A percentile compares a stretch with the other conserved stretches of the same genome.
Conservation (phyloP, 2,797 vertebrate genomes). For the Mormyrus proboscirostris region DNA sequence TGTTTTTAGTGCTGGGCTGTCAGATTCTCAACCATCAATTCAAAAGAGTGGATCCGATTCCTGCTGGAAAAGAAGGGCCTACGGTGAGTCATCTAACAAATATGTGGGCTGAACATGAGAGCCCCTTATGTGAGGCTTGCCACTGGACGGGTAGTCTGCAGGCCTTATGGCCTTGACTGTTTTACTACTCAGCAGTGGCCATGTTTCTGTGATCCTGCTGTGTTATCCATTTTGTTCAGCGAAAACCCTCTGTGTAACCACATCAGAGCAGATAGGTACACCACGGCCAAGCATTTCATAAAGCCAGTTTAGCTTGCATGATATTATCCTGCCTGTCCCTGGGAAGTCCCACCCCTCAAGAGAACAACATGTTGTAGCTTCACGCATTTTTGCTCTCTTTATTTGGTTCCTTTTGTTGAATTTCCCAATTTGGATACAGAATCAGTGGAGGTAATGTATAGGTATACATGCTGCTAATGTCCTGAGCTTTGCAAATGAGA, state of each 20-base stretch:
- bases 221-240: background rate
- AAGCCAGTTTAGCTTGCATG: background rate
- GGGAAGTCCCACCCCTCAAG: background rate
- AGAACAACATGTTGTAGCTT: background rate
- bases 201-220: background rate
- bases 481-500: background rate
- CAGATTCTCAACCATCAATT: background rate
- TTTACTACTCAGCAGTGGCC: background rate
- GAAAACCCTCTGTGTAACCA: background rate
- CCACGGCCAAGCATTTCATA: background rate
- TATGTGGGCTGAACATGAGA: conserved; percentile 4
- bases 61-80: background rate
- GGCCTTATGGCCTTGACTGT: background rate
- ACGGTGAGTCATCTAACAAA: background rate
- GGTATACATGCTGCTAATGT: background rate
- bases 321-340: background rate
- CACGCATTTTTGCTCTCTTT: background rate
- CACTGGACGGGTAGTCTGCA: background rate
- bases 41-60: background rate
- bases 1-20: background rate
- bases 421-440: background rate
- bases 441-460: background rate
- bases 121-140: background rate
- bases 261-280: background rate
- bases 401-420: background rate